A percentile compares a stretch with the other conserved stretches of the same genome.
These are phyloP conservation scores for Calephelis nemesis DNA, from an alignment of 1,140 invertebrate species.

Conservation along the genomic window DNA sequence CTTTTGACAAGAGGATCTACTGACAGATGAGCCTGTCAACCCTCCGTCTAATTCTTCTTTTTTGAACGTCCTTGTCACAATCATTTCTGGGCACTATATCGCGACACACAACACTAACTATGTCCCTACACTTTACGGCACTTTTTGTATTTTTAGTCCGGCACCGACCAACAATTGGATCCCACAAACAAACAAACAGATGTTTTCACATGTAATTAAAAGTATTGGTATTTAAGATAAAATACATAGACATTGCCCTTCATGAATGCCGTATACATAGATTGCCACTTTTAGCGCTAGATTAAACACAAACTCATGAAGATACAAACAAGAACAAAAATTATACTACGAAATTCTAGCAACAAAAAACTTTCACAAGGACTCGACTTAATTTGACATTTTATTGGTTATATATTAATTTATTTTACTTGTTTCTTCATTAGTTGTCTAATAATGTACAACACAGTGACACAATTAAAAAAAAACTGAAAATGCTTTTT, in stretches of 20 bases:
- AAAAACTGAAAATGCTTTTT: neutral
- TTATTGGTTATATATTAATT: constrained; percentile 13
- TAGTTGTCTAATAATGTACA: constrained; percentile 23
- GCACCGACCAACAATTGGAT: too few species aligned
- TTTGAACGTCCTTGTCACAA: too few species aligned
- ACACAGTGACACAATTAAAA: neutral
- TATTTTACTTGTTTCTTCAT: constrained; percentile 34
- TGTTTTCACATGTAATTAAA: constrained; percentile 17
- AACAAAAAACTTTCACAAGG: neutral
- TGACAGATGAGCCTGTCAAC: too few species aligned
- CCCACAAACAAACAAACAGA: too few species aligned
- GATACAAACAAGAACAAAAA: constrained; percentile 25
- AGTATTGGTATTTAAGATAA: neutral
- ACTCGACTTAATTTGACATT: constrained; percentile 10
- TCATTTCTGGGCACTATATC: too few species aligned
- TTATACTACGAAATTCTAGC: constrained; percentile 8
- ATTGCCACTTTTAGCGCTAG: constrained; percentile 32
- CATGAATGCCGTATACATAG: constrained; percentile 1
- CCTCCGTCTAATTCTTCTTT: too few species aligned
- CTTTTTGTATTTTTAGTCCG: too few species aligned
- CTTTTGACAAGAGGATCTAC: too few species aligned
- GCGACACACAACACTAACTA: too few species aligned
- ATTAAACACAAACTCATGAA: constrained; percentile 37
- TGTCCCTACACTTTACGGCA: too few species aligned
- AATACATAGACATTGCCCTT: neutral